Evolutionary conservation across 2,888 invertebrate species (phyloP), one percentile per base, ranked within the genome.

Genomic region (Xylocampa areola): DNA sequence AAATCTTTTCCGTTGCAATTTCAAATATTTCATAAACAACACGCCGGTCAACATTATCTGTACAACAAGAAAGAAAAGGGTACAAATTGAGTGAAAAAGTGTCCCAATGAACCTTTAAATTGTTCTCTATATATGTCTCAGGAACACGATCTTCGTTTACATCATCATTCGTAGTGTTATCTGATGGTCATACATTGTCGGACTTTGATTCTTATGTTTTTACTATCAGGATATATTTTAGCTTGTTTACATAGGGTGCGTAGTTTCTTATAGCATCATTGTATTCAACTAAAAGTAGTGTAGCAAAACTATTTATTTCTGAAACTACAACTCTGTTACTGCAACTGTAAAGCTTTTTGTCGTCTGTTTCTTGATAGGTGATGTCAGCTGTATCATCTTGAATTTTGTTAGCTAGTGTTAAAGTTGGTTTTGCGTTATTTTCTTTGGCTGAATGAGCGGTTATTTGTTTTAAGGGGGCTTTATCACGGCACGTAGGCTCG

Each of bases 401-500:
- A 72, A 62, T 83, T 82, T 79, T 90, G 77, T 76, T 65, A 32
- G 41, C 58, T 66, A 47, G 68, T 27, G 36, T 74, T 85, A 89
- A 76, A 66, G 88, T 84, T 41, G 59, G 48, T 84, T 85, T 88
- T 44, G 77, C 61, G 60, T 80, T 79, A 19, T 58, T 61, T 69
- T 65, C 59, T 59, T 73, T 66, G 65, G 65, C 48, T 83, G 80
- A 86, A 88, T 84, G 84, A 84, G 86, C 80, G 85, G 86, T 88
- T 92, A 90, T 92, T 92, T 91, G 91, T 91, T 92, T 91, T 89
- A 88, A 91, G 87, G 84, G 85, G 90, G 86, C 85, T 89, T 91
- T 91, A 92, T 91, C 89, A 85, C 83, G 77, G 90, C 91, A 91
- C 91, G 92, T 91, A 90, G 89, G 88, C 86, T 85, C 82, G 85